Percentiles rank a stretch among this genome's conserved stretches.
Conservation (phyloP, 2,797 vertebrate species). For the Sarcophilus harrisii region DNA sequence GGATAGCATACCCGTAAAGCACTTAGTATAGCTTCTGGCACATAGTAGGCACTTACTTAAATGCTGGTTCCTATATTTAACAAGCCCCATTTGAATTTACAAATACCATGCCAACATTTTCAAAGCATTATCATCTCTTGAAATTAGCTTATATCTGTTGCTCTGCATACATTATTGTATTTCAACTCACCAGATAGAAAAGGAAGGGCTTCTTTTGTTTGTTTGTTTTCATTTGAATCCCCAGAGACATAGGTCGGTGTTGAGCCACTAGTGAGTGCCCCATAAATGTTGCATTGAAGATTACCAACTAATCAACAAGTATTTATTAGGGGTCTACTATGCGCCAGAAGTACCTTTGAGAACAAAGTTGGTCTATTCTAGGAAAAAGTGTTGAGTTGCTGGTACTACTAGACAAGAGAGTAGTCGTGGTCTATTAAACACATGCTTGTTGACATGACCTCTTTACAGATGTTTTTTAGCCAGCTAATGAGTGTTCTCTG, state of each 20-base stretch:
- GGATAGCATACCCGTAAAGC: background rate
- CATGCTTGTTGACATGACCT: conserved; percentile 31
- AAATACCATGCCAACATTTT: conserved; percentile 19
- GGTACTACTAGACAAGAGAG: background rate
- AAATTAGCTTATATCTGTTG: background rate
- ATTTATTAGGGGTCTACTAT: background rate
- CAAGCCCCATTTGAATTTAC: background rate
- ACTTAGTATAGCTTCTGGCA: background rate
- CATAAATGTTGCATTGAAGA: background rate
- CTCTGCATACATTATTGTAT: background rate
- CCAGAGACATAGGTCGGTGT: background rate
- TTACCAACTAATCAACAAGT: background rate
- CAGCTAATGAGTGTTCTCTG: conserved; percentile 44
- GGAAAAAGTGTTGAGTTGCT: background rate
- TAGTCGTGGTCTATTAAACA: background rate
- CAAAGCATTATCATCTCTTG: background rate
- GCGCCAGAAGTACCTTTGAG: background rate
- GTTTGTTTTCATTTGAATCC: background rate
- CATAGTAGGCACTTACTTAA: background rate
- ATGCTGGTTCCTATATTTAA: conserved; percentile 1
- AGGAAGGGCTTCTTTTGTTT: background rate
- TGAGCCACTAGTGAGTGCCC: background rate
- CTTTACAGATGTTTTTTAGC: background rate
- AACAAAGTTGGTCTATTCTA: background rate
- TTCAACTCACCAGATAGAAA: too few relatives aligned